phyloP scores from a whole-genome alignment of 2,888 invertebrate genomes.

The Diachrysia chrysitis region DNA sequence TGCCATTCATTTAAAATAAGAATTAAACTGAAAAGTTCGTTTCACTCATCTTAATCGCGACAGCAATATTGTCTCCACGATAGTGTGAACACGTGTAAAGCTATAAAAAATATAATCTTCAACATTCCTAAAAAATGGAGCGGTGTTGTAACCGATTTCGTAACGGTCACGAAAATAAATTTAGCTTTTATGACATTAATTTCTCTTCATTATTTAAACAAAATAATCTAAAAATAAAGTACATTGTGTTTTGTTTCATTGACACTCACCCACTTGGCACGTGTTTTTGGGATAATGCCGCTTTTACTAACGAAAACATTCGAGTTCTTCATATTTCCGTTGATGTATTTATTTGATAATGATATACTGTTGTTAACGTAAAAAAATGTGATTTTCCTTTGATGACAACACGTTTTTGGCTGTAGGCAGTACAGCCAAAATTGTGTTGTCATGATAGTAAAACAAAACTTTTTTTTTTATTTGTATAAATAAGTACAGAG shows the following conservation, averaged over 20 bases:
- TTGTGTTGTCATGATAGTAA: neutral
- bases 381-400: constrained; percentile 19
- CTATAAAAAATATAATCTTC: constrained; percentile 62
- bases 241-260: constrained; percentile 70
- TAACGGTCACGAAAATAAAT: constrained; percentile 61
- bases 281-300: constrained; percentile 57
- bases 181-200: constrained; percentile 63
- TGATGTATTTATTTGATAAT: constrained; percentile 55
- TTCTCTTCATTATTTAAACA: constrained; percentile 56
- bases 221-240: constrained; percentile 61
- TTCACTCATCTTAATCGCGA: constrained; percentile 66
- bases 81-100: constrained; percentile 61
- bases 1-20: constrained; percentile 43
- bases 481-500: neutral
- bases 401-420: neutral
- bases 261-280: constrained; percentile 88
- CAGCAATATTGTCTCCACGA: constrained; percentile 66
- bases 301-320: constrained; percentile 69
- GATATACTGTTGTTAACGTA: constrained; percentile 11
- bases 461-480: neutral
- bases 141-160: constrained; percentile 62
- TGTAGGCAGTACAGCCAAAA: neutral
- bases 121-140: constrained; percentile 64
- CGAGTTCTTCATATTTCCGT: constrained; percentile 58
- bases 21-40: constrained; percentile 54